A percentile compares a stretch with the other conserved stretches of the same genome.
These are phyloP conservation scores for Styela clava DNA, from an alignment of 23 tunicate species.

Conservation along the genomic window DNA sequence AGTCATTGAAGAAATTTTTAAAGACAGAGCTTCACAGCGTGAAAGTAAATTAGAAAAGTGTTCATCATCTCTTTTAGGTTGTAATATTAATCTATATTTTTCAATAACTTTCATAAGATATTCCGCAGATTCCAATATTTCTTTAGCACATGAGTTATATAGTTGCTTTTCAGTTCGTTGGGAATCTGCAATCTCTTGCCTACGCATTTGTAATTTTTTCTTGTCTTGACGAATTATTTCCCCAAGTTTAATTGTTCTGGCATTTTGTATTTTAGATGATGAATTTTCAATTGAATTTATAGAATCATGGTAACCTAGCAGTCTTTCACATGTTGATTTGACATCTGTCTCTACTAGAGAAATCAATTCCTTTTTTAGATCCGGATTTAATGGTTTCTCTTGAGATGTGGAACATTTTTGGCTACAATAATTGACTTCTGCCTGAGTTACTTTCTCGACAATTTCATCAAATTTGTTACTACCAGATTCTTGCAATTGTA, in stretches of 20 bases:
- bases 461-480: neutral
- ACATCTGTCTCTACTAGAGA: neutral
- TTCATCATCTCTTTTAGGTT: slow-evolving; percentile 12
- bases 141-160: neutral
- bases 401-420: neutral
- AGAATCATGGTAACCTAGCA: neutral
- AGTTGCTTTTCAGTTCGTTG: neutral
- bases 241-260: slow-evolving; percentile 4
- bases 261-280: neutral
- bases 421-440: neutral
- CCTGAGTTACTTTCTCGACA: neutral
- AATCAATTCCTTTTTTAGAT: neutral
- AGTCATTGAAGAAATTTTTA: neutral
- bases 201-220: neutral
- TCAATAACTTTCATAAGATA: neutral
- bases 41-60: neutral
- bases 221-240: neutral
- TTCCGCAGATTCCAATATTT: neutral
- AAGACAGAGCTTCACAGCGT: slow-evolving; percentile 1
- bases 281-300: neutral
- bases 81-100: neutral
- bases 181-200: slow-evolving; percentile 2
- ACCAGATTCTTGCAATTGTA: neutral
- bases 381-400: neutral
- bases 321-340: neutral